Evolutionary conservation across 2,888 invertebrate genomes (phyloP).

Genomic region (Allophyes oxyacanthae): DNA sequence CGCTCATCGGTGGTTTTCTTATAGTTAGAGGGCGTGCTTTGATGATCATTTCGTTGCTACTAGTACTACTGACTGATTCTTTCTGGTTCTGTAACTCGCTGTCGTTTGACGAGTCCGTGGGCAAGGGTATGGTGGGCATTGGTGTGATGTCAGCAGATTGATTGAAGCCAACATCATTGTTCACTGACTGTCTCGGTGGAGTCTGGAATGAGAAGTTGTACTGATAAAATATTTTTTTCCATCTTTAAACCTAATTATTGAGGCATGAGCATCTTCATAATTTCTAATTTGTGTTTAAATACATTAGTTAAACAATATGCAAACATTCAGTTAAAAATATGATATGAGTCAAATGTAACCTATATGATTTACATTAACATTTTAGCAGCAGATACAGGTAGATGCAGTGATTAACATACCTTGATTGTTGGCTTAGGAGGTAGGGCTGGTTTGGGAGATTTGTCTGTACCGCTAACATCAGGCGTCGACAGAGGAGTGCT

Average conservation of each 20-base stretch:
- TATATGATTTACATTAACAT: too few species aligned
- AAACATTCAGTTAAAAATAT: not conserved
- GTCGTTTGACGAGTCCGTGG: constrained; percentile 74
- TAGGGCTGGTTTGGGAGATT: constrained; percentile 92
- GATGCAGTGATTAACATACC: constrained; percentile 64
- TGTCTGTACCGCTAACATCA: constrained; percentile 85
- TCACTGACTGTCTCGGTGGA: constrained; percentile 87
- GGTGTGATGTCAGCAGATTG: constrained; percentile 71
- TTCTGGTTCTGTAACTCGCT: constrained; percentile 77
- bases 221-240: not conserved
- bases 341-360: not conserved
- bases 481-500: constrained; percentile 90
- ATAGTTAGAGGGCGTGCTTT: constrained; percentile 96
- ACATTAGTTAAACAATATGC: not conserved
- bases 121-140: constrained; percentile 76
- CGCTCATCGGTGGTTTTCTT: constrained; percentile 94
- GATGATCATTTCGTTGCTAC: constrained; percentile 86
- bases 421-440: constrained; percentile 95
- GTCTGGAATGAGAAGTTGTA: constrained; percentile 71
- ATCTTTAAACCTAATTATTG: too few species aligned
- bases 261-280: too few species aligned
- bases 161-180: constrained; percentile 75
- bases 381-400: constrained; percentile 2
- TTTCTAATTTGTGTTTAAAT: not conserved
- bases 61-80: constrained; percentile 81